These are phyloP conservation scores for Artemia franciscana DNA, from an alignment of 1,140 invertebrate species.

Conservation along the genomic window DNA sequence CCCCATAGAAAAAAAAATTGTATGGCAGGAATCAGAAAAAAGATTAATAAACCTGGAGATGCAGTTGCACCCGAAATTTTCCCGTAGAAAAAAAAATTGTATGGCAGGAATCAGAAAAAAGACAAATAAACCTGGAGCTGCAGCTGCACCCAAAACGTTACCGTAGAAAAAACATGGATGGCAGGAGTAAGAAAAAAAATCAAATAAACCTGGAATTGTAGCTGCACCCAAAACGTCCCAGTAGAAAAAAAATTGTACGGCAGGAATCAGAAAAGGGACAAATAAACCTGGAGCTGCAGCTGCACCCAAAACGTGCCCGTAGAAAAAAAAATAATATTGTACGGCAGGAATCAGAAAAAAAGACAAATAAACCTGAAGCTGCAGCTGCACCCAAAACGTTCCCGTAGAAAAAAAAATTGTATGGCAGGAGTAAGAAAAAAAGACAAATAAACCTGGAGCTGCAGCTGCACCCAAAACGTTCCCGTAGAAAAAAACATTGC, in stretches of 20 bases:
- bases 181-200: neutral
- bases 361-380: too few relatives aligned
- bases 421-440: neutral
- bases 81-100: too few relatives aligned
- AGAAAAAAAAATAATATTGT: conserved; percentile 7
- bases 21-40: too few relatives aligned
- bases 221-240: neutral
- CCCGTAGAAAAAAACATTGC: neutral
- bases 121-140: too few relatives aligned
- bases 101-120: too few relatives aligned
- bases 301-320: neutral
- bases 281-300: neutral
- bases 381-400: too few relatives aligned
- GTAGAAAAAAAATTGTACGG: neutral
- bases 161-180: neutral
- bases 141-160: conserved; percentile 18
- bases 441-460: too few relatives aligned
- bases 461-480: conserved; percentile 19
- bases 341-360: too few relatives aligned
- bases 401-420: too few relatives aligned
- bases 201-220: neutral
- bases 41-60: too few relatives aligned
- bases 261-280: neutral
- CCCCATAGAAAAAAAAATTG: too few relatives aligned
- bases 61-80: too few relatives aligned